Percentiles rank a stretch among this genome's conserved stretches.
Evolutionary conservation across 92 coral and sea anemone species (phyloP).

Genomic region (Blastomussa wellsi): DNA sequence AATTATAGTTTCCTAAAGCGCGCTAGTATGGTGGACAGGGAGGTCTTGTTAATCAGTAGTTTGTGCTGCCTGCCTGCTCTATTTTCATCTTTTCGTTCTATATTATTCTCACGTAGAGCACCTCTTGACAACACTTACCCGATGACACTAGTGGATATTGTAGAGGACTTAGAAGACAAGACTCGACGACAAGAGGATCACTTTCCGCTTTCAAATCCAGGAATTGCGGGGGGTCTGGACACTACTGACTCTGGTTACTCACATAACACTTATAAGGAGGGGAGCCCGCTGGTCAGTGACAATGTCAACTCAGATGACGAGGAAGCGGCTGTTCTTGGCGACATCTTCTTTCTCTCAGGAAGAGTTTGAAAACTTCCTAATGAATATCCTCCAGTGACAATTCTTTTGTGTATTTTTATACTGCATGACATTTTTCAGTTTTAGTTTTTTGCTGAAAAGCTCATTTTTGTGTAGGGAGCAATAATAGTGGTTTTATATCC

Average conservation of each 20-base stretch:
- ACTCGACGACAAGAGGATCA: slow-evolving; percentile 23
- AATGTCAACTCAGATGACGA: slow-evolving; percentile 45
- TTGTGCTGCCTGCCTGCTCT: neutral
- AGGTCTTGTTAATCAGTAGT: too few relatives aligned
- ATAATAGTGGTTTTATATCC: neutral
- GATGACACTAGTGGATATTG: slow-evolving; percentile 50
- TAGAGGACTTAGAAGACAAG: slow-evolving; percentile 53
- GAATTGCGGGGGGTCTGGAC: slow-evolving; percentile 54
- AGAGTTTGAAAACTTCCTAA: slow-evolving; percentile 5
- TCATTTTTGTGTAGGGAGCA: neutral
- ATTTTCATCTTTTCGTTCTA: neutral
- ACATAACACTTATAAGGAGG: slow-evolving; percentile 55
- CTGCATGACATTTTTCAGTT: neutral
- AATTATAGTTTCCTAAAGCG: too few relatives aligned
- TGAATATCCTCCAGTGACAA: neutral
- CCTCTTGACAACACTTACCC: slow-evolving; percentile 23
- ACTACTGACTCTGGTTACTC: slow-evolving; percentile 86
- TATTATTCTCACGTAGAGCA: neutral
- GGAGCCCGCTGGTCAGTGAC: slow-evolving; percentile 43
- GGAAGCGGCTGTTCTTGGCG: slow-evolving; percentile 59
- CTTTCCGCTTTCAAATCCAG: slow-evolving; percentile 6
- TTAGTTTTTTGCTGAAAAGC: neutral
- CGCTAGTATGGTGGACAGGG: too few relatives aligned
- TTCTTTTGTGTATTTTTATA: neutral
- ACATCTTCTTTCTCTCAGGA: slow-evolving; percentile 56